Evolutionary conservation across 2,113 vertebrate genomes (phyloP), one percentile per base, ranked within the genome.

Genomic region (Hyperoodon ampullatus): DNA sequence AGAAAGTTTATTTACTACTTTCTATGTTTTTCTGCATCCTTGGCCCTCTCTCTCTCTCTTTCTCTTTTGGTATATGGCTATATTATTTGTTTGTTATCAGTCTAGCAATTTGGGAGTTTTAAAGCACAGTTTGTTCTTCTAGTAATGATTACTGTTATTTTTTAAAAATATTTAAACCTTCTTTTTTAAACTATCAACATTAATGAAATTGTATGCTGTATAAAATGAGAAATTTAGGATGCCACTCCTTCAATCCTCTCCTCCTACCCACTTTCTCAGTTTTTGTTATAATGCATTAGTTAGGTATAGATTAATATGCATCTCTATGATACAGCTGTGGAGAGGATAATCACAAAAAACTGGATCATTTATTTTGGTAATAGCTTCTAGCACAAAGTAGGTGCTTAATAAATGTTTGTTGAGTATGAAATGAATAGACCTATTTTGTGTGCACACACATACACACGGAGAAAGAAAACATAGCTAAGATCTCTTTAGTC

Each of bases 121-220:
- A 96, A 88, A 89, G 68, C 33, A 81, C 60, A 70, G 13, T 83
- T 74, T 96, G 63, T 92, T 90, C 19, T 93, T 90, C 50, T 55
- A 78, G 26, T 92, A 86, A 93, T 66, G n/a, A 82, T 89, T 68
- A 83, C 53, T 90, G 11, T 66, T 82, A 72, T 75, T 94, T 95
- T 82, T 12, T 3, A 8, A 53, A 70, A 68, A 30, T 6, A 88
- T 44, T 26, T 14, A 47, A 15, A 11, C 8, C 33, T 85, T 10
- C 35, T 74, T 75, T 87, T 21, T 92, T 55, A 66, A 90, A 53
- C 65, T 95, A 47, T n/a, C 26, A 30, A 84, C 24, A 33, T 84
- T 68, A 77, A 83, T 93, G 23, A 90, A 96, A 95, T 63, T 47
- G 0, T 63, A 71, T 78, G 30, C 23, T 95, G 5, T 65, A 72